phyloP scores from a whole-genome alignment of 2,113 vertebrate genomes.

The Nannospalax galili region DNA sequence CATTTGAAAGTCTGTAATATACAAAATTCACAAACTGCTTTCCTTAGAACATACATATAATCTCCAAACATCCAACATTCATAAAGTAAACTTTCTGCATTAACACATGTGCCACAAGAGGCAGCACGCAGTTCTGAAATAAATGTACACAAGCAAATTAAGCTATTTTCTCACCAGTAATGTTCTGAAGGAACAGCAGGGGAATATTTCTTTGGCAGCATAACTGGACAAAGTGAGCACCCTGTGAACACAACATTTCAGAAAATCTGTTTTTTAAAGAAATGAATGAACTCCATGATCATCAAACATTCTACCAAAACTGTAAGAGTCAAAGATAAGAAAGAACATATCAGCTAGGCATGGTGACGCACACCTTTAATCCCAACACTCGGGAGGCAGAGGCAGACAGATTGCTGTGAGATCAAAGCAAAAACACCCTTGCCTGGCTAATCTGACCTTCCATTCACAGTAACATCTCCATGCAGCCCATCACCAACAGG shows the following conservation, averaged over 20 bases:
- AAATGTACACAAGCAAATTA: not conserved
- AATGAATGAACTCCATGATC: not conserved
- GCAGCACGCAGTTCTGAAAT: not conserved
- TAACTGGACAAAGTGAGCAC: constrained; percentile 96
- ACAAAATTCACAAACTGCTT: not conserved
- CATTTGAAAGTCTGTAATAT: not conserved
- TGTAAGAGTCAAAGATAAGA: not conserved
- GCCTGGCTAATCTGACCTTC: not conserved
- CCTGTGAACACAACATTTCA: constrained; percentile 84
- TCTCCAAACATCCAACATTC: not conserved
- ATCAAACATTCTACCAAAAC: not conserved
- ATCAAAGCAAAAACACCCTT: not conserved
- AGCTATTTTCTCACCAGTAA: constrained; percentile 90
- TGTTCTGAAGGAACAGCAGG: constrained; percentile 97
- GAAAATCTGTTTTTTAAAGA: not conserved
- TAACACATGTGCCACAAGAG: not conserved
- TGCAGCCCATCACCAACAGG: rapidly evolving
- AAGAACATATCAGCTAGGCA: not conserved
- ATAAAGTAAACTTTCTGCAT: not conserved
- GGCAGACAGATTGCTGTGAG: too few species aligned
- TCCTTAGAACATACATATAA: not conserved
- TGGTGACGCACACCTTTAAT: too few species aligned
- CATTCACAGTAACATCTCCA: rapidly evolving
- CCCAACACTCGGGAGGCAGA: too few species aligned
- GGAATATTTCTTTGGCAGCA: constrained; percentile 98